These are phyloP conservation scores for Gastrophysa polygoni DNA, from an alignment of 2,888 invertebrate species.

Conservation along the genomic window DNA sequence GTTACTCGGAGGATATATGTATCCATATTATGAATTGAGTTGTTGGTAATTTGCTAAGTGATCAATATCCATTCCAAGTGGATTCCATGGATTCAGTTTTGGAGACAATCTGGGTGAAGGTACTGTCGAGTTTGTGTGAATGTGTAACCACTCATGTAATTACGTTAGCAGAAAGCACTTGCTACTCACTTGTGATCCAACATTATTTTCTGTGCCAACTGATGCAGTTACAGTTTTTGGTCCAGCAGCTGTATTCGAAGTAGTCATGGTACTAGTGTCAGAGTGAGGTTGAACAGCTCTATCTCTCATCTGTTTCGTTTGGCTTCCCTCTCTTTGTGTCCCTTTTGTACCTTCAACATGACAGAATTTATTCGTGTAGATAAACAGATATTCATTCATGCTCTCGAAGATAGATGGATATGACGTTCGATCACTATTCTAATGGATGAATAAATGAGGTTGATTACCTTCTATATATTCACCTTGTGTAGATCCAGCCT, in stretches of 20 bases:
- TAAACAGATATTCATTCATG: too few species aligned
- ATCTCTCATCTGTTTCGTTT: constrained; percentile 56
- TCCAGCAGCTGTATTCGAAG: constrained; percentile 67
- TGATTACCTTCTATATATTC: constrained; percentile 29
- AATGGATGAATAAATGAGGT: not conserved
- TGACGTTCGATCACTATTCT: too few species aligned
- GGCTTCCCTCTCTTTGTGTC: constrained; percentile 57
- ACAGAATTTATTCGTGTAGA: too few species aligned
- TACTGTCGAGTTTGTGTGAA: too few species aligned
- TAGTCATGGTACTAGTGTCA: constrained; percentile 73
- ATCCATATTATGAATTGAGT: too few species aligned
- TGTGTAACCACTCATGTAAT: too few species aligned
- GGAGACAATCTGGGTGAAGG: too few species aligned
- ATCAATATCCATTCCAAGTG: too few species aligned
- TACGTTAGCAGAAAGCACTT: not conserved
- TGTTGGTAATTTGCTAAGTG: too few species aligned
- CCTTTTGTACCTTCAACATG: constrained; percentile 51
- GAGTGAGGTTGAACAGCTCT: constrained; percentile 69
- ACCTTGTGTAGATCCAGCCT: constrained; percentile 55
- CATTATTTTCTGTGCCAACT: constrained; percentile 73
- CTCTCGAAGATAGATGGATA: too few species aligned
- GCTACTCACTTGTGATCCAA: constrained; percentile 65
- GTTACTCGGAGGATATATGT: too few species aligned
- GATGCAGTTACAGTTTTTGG: constrained; percentile 70
- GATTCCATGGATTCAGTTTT: too few species aligned